Conservation (phyloP, 2,888 invertebrate species). For the Melieria omissa region DNA sequence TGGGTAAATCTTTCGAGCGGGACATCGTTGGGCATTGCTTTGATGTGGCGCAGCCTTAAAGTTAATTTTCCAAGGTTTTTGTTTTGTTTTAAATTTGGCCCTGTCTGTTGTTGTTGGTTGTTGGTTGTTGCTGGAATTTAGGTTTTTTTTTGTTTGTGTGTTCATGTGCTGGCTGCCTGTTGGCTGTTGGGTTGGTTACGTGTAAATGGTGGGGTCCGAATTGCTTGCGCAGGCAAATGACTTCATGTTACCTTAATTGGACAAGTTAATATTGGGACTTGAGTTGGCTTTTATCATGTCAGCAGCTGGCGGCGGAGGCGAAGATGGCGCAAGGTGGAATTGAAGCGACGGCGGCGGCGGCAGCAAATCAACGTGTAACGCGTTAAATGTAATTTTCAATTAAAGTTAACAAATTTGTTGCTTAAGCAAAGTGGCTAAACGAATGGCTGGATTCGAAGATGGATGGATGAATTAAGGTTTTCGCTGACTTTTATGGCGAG, state of each 20-base stretch:
- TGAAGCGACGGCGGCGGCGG: background rate
- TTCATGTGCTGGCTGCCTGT: conserved; percentile 51
- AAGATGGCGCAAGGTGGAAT: background rate
- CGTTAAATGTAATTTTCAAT: conserved; percentile 6
- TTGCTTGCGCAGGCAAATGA: conserved; percentile 20
- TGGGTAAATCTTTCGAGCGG: too few relatives aligned
- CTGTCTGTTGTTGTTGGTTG: conserved; percentile 24
- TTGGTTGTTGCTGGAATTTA: conserved; percentile 3
- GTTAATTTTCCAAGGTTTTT: conserved; percentile 34
- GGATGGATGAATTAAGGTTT: too few relatives aligned
- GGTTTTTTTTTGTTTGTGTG: conserved; percentile 10
- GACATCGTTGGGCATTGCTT: background rate
- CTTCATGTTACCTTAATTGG: conserved; percentile 43
- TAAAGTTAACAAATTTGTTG: conserved; percentile 10
- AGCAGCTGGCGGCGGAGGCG: conserved; percentile 10
- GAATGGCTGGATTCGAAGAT: too few relatives aligned
- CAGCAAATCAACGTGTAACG: background rate
- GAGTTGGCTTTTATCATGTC: conserved; percentile 35
- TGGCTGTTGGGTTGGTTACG: conserved; percentile 49
- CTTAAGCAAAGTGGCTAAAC: background rate
- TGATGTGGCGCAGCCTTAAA: conserved; percentile 1
- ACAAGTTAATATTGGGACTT: conserved; percentile 42
- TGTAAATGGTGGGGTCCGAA: background rate
- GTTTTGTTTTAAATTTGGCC: conserved; percentile 21
- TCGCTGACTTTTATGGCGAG: too few relatives aligned